Percentiles rank a stretch among this genome's conserved stretches.
Conservation (phyloP, 2,113 vertebrate genomes). For the Stigmatopora nigra region DNA sequence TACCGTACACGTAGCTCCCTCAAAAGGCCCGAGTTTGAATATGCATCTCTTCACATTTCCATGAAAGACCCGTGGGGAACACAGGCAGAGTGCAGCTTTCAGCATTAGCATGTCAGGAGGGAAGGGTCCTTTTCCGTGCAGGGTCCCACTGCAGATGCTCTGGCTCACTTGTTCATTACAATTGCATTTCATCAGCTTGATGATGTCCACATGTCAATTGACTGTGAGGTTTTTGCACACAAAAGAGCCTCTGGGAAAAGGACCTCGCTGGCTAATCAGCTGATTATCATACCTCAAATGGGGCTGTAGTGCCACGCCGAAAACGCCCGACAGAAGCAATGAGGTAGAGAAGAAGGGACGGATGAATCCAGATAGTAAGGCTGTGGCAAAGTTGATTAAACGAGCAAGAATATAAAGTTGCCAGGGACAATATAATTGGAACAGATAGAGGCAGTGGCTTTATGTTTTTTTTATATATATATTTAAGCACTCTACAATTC, state of each 20-base stretch:
- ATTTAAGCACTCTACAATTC: constrained; percentile 10
- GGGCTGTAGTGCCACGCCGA: constrained; percentile 77
- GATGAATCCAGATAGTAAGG: constrained; percentile 53
- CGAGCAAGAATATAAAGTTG: constrained; percentile 62
- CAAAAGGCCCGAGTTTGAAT: constrained; percentile 88
- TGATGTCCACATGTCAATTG: constrained; percentile 99
- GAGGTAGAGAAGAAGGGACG: constrained; percentile 55
- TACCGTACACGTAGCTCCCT: constrained; percentile 72
- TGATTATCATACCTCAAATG: constrained; percentile 99
- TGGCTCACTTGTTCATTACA: constrained; percentile 99
- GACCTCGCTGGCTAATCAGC: constrained; percentile 98
- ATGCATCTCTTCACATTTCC: constrained; percentile 91
- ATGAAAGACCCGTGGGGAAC: constrained; percentile 88
- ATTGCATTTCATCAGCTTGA: constrained; percentile 99
- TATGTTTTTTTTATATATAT: not conserved
- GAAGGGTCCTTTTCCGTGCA: constrained; percentile 90
- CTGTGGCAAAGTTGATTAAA: constrained; percentile 57
- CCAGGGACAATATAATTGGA: constrained; percentile 12
- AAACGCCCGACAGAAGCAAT: constrained; percentile 64
- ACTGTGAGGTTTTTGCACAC: constrained; percentile 99
- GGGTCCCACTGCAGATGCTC: constrained; percentile 93
- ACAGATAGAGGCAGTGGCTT: not conserved
- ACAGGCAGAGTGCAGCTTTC: constrained; percentile 97
- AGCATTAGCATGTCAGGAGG: constrained; percentile 98
- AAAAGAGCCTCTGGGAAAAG: constrained; percentile 99